Evolutionary conservation across 2,797 vertebrate species (phyloP), one percentile per base, ranked within the genome.

Genomic region (Sebastes hopkinsi): DNA sequence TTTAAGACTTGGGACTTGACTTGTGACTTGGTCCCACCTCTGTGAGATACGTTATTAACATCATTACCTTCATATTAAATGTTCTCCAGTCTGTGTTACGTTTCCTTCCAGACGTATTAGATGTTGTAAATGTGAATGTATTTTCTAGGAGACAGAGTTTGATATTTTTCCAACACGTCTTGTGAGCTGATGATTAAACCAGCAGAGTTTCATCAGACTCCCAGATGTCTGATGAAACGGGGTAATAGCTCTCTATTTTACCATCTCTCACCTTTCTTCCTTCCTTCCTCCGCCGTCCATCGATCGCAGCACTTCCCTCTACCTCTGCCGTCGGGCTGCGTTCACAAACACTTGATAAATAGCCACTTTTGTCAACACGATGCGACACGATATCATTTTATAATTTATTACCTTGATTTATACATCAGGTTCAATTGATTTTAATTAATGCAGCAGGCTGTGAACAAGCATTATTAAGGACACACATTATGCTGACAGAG

Each of bases 381-480:
- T 80, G 87, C 81, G 84, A 92, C 90, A 89, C 81, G 70, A 87
- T 88, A 79, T 90, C 88, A 94, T 91, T 87, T 83, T 83, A 87
- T 93, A 88, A 94, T 92, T 89, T 80, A 94, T 93, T 85, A 87
- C 82, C 85, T 88, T 90, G 88, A 95, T 95, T 95, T 91, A 95
- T 92, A 77, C 77, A 85, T 93, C 89, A 88, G 92, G 87, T 94
- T 93, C 85, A 88, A 89, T 95, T 93, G 92, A 94, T 95, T 94
- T 89, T 89, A 93, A 96, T 95, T 90, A 94, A 94, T 95, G 87
- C 85, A 50, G 87, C 88, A 84, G 92, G 80, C 91, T 87, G 92
- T 88, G 89, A 95, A 92, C 87, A 88, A 80, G 92, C 89, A 87
- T 93, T 95, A 93, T 94, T 94, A 94, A 89, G 84, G 89, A 92